Evolutionary conservation across 1,140 invertebrate genomes (phyloP).

Genomic region (Tigriopus japonicus): DNA sequence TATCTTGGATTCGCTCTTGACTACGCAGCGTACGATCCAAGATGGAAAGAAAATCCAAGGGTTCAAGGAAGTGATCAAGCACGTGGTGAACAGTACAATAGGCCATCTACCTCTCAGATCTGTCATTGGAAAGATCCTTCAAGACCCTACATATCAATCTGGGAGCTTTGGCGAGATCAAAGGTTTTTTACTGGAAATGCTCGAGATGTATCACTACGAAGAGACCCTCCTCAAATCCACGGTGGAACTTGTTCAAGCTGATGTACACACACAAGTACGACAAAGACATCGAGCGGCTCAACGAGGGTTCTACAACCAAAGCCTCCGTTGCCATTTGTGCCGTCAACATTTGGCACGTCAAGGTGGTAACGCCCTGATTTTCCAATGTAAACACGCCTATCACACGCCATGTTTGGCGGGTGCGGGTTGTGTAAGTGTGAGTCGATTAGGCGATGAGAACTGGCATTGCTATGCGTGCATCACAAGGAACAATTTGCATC

Average conservation of each 20-base stretch:
- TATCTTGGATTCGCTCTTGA: conserved; percentile 31
- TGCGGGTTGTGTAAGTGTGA: neutral
- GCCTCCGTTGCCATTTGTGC: conserved; percentile 17
- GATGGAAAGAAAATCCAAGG: conserved; percentile 20
- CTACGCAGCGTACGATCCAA: conserved; percentile 28
- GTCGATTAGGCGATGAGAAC: neutral
- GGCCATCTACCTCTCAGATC: conserved; percentile 33
- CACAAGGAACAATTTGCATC: no score
- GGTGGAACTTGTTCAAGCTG: conserved; percentile 19
- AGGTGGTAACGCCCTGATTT: neutral
- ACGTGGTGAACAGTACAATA: conserved; percentile 36
- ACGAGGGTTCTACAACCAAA: conserved; percentile 17
- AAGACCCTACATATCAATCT: conserved; percentile 31
- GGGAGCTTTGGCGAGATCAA: conserved; percentile 34
- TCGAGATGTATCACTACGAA: conserved; percentile 38
- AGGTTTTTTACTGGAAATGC: conserved; percentile 33
- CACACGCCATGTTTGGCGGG: conserved; percentile 15
- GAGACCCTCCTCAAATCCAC: conserved; percentile 22
- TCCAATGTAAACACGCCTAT: conserved; percentile 16
- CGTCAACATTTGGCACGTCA: neutral
- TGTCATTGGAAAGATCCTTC: conserved; percentile 32
- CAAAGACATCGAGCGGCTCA: conserved; percentile 14
- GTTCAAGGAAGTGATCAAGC: conserved; percentile 29
- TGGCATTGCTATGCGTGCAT: conserved; percentile 1
- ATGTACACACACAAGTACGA: conserved; percentile 20